A percentile compares a stretch with the other conserved stretches of the same genome.
Evolutionary conservation across 37 sponge, comb jelly and placozoan species (phyloP).

Genomic region (Cladorhizidae sp.): DNA sequence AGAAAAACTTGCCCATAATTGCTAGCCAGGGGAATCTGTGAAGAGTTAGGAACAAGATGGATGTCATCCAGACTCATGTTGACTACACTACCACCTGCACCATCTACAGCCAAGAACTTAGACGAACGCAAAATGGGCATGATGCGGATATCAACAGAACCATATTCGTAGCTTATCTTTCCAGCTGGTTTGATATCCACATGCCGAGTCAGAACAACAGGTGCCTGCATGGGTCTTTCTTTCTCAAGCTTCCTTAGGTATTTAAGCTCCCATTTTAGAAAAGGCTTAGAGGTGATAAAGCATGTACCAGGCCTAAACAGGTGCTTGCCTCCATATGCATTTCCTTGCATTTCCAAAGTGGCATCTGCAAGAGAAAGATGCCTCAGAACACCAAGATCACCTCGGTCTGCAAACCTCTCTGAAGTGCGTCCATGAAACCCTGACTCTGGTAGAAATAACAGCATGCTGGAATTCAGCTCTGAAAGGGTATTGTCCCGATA

Average conservation of each 20-base stretch:
- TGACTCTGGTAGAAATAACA: conserved; percentile 38
- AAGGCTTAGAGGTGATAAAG: conserved; percentile 28
- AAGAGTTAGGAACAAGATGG: conserved; percentile 32
- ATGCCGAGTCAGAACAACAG: conserved; percentile 20
- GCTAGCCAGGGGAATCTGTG: conserved; percentile 75
- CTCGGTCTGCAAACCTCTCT: conserved; percentile 20
- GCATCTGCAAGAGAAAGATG: conserved; percentile 40
- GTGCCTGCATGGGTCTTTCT: conserved; percentile 37
- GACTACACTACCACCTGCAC: conserved; percentile 38
- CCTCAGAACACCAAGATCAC: conserved; percentile 37
- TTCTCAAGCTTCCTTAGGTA: conserved; percentile 53
- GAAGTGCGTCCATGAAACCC: neutral
- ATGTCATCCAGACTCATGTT: conserved; percentile 67
- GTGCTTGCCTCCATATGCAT: conserved; percentile 59
- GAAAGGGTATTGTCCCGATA: conserved; percentile 14
- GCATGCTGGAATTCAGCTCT: conserved; percentile 60
- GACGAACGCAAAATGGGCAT: conserved; percentile 64
- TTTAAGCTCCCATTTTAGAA: conserved; percentile 59
- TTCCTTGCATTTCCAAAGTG: conserved; percentile 32
- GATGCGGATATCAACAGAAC: conserved; percentile 62
- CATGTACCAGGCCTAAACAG: conserved; percentile 48
- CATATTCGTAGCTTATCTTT: conserved; percentile 51
- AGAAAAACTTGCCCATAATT: conserved; percentile 72
- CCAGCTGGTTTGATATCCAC: conserved; percentile 24
- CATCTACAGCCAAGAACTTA: conserved; percentile 61